A percentile compares a stretch with the other conserved stretches of the same genome.
These are phyloP conservation scores for Montifringilla adamsi DNA, from an alignment of 2,113 vertebrate genomes.

Conservation along the genomic window DNA sequence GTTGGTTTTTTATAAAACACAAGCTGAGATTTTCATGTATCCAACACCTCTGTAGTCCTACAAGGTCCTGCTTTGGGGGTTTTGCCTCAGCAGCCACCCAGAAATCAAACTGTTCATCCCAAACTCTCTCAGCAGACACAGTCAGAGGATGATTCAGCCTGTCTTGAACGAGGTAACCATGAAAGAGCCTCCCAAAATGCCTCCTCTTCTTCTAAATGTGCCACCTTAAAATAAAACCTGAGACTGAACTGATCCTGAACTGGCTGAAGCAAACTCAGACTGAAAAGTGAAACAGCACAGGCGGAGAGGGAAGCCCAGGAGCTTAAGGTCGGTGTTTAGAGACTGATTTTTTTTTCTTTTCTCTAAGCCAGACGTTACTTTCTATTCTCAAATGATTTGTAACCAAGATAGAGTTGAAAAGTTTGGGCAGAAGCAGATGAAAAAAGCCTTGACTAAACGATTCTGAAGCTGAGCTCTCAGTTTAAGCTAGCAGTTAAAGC, in stretches of 20 bases:
- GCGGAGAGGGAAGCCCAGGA: background rate
- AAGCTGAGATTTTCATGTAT: background rate
- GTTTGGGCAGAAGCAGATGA: background rate
- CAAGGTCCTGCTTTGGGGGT: background rate
- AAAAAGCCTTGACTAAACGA: background rate
- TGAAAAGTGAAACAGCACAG: background rate
- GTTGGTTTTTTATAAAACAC: accelerated
- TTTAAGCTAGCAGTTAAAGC: background rate
- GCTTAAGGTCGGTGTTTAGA: background rate
- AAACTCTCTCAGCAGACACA: background rate
- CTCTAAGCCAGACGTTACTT: background rate
- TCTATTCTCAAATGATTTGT: background rate
- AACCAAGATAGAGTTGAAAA: background rate
- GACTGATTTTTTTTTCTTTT: background rate
- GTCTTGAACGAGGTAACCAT: accelerated
- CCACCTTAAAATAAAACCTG: background rate
- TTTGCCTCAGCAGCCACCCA: background rate
- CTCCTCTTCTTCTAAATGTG: background rate
- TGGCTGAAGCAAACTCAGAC: background rate
- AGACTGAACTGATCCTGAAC: background rate
- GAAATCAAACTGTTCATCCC: background rate
- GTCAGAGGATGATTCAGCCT: background rate
- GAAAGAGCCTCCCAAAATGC: background rate
- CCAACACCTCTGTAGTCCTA: background rate
- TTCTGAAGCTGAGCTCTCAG: background rate